Percentiles rank a stretch among this genome's conserved stretches.
phyloP scores from a whole-genome alignment of 2,797 vertebrate species.

The Argya squamiceps region DNA sequence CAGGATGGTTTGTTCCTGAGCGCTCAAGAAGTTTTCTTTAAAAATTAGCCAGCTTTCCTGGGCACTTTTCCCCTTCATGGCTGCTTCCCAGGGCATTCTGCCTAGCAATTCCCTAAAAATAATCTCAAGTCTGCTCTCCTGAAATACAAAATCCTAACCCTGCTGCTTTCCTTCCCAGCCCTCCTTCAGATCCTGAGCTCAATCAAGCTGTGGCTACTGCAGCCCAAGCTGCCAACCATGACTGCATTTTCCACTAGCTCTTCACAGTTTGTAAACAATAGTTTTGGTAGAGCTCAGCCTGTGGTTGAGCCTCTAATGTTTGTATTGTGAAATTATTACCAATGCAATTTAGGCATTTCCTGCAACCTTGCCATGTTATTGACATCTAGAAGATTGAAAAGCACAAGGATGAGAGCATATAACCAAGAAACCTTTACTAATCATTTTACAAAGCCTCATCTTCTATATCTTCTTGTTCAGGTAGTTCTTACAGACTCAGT shows the following conservation, averaged over 20 bases:
- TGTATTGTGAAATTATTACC: background rate
- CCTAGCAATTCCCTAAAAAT: constrained; percentile 39
- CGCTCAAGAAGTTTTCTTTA: background rate
- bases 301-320: background rate
- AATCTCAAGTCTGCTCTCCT: background rate
- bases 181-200: background rate
- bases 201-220: background rate
- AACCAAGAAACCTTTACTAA: background rate
- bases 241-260: background rate
- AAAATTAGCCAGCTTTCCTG: constrained; percentile 39
- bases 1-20: background rate
- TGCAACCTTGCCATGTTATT: background rate
- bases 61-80: constrained; percentile 20
- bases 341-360: background rate
- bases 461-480: background rate
- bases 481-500: background rate
- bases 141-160: background rate
- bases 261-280: background rate
- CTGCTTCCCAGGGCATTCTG: constrained; percentile 25
- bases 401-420: background rate
- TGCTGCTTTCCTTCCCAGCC: background rate
- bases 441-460: background rate
- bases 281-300: background rate
- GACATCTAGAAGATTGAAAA: background rate
- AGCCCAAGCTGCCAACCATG: background rate